Conservation (phyloP, 2,888 invertebrate species). For the Spisula solida region DNA sequence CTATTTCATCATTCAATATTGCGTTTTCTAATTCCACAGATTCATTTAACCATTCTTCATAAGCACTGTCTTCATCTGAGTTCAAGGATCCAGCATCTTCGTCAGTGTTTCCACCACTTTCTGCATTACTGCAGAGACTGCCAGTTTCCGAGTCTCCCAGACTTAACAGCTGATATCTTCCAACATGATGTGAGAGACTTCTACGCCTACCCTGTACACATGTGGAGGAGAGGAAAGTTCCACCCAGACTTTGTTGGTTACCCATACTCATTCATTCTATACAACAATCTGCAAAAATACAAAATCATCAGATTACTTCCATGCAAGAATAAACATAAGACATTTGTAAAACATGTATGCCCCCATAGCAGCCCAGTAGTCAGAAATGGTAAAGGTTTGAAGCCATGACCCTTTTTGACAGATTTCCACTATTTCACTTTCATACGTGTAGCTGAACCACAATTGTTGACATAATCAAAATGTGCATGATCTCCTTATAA, state of each 20-base stretch:
- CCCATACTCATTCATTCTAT: conserved; percentile 47
- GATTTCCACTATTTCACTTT: no score
- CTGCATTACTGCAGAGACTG: conserved; percentile 53
- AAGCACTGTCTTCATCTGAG: conserved; percentile 39
- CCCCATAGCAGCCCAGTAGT: no score
- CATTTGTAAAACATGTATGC: no score
- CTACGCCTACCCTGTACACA: conserved; percentile 58
- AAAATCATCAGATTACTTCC: background rate
- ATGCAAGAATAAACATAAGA: no score
- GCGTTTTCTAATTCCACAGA: conserved; percentile 66
- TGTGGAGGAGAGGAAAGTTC: conserved; percentile 56
- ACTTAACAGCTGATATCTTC: conserved; percentile 57
- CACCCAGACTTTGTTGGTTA: conserved; percentile 58
- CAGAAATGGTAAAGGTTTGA: no score
- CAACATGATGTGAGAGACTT: conserved; percentile 43
- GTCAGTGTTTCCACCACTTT: conserved; percentile 49
- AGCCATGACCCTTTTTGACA: no score
- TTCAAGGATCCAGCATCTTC: conserved; percentile 56
- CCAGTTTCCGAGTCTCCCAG: conserved; percentile 63
- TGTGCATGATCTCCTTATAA: no score
- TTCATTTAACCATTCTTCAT: conserved; percentile 62
- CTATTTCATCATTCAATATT: conserved; percentile 62
- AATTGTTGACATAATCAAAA: no score
- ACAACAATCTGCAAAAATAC: background rate
- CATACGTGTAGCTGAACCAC: no score